These are phyloP conservation scores for Leptopilina boulardi DNA, from an alignment of 1,140 invertebrate genomes.

Conservation along the genomic window DNA sequence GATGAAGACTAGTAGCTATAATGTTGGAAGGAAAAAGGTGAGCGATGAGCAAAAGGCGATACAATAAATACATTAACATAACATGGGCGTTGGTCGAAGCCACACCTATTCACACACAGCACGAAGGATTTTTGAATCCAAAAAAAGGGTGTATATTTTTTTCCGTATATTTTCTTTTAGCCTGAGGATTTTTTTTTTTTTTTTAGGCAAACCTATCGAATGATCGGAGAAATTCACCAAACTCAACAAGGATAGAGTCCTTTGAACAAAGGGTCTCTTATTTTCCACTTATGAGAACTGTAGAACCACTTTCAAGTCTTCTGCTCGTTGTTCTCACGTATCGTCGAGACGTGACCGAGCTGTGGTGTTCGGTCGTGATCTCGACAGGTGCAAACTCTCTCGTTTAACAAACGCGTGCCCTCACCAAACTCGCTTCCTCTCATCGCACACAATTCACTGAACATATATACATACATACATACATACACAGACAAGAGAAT, in stretches of 20 bases:
- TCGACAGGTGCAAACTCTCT: slow-evolving; percentile 64
- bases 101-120: slow-evolving; percentile 59
- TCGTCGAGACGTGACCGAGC: slow-evolving; percentile 62
- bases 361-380: slow-evolving; percentile 55
- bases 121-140: slow-evolving; percentile 51
- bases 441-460: too few relatives aligned
- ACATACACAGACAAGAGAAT: too few relatives aligned
- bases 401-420: slow-evolving; percentile 50
- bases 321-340: slow-evolving; percentile 62
- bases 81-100: slow-evolving; percentile 70
- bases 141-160: too few relatives aligned
- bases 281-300: slow-evolving; percentile 67
- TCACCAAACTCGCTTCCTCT: slow-evolving; percentile 29
- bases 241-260: slow-evolving; percentile 55
- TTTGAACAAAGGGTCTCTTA: slow-evolving; percentile 69
- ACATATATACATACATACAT: slow-evolving; percentile 48
- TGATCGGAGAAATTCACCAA: slow-evolving; percentile 51
- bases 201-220: slow-evolving; percentile 53
- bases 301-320: slow-evolving; percentile 54
- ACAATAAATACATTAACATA: slow-evolving; percentile 66
- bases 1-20: slow-evolving; percentile 32
- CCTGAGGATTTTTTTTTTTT: too few relatives aligned
- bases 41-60: slow-evolving; percentile 49
- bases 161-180: too few relatives aligned
- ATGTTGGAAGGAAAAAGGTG: slow-evolving; percentile 35